Evolutionary conservation across 2,888 invertebrate genomes (phyloP).

Genomic region (Drosophila kuntzei): DNA sequence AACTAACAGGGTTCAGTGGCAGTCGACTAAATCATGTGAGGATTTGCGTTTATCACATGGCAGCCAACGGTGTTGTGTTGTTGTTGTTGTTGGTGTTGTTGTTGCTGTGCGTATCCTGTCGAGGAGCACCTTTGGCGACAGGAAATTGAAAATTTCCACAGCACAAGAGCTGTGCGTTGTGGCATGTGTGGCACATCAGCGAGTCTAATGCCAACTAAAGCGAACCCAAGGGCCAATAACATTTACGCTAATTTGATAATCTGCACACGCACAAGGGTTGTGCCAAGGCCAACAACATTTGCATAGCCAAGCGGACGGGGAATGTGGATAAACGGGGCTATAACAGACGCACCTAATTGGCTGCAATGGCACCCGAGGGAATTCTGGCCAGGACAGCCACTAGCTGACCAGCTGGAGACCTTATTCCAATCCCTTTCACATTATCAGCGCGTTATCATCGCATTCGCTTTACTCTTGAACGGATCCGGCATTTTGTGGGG

Average conservation of each 20-base stretch:
- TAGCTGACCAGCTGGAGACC: conserved; percentile 45
- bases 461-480: conserved; percentile 67
- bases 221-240: conserved; percentile 69
- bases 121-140: conserved; percentile 56
- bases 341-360: conserved; percentile 84
- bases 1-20: conserved; percentile 69
- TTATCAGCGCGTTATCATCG: conserved; percentile 79
- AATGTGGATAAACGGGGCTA: conserved; percentile 13
- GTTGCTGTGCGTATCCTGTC: conserved; percentile 24
- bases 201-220: conserved; percentile 36
- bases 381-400: conserved; percentile 28
- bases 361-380: conserved; percentile 85
- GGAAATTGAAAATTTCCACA: conserved; percentile 80
- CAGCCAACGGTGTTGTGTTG: conserved; percentile 24
- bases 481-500: conserved; percentile 24
- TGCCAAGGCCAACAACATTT: conserved; percentile 68
- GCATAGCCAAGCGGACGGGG: conserved; percentile 74
- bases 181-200: conserved; percentile 67
- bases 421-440: conserved; percentile 54
- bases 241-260: conserved; percentile 82
- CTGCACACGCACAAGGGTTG: conserved; percentile 76
- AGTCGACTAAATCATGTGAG: conserved; percentile 74
- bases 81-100: conserved; percentile 4
- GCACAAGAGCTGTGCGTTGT: conserved; percentile 11
- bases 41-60: conserved; percentile 68